These are phyloP conservation scores for Pteropus rufus DNA, from an alignment of 2,797 vertebrate species.

Conservation along the genomic window DNA sequence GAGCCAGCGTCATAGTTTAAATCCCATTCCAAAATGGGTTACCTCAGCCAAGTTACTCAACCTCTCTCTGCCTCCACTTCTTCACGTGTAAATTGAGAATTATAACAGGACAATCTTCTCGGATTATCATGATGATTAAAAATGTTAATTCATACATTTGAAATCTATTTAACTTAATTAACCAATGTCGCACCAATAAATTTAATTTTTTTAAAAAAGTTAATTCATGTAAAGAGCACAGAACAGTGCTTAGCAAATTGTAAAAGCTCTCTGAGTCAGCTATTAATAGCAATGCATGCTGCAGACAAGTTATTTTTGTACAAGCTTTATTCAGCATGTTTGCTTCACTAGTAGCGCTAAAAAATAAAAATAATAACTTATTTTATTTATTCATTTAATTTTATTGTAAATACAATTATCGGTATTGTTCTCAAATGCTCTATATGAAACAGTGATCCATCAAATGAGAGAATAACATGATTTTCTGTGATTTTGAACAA, in stretches of 20 bases:
- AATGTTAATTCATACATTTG: neutral
- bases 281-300: neutral
- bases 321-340: neutral
- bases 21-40: neutral
- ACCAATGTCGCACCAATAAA: too few relatives aligned
- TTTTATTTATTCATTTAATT: neutral
- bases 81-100: neutral
- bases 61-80: neutral
- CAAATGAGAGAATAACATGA: neutral
- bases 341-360: neutral
- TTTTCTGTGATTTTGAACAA: neutral
- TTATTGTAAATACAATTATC: slow-evolving; percentile 14
- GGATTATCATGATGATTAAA: neutral
- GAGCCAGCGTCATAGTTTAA: neutral
- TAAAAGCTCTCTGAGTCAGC: neutral
- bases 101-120: neutral
- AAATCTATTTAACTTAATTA: too few relatives aligned
- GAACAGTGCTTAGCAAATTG: neutral
- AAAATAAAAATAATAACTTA: neutral
- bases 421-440: neutral
- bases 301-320: slow-evolving; percentile 10
- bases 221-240: neutral
- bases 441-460: neutral
- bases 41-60: neutral
- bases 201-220: neutral